Evolutionary conservation across 2,797 vertebrate species (phyloP).

Genomic region (Anolis apletophallus): DNA sequence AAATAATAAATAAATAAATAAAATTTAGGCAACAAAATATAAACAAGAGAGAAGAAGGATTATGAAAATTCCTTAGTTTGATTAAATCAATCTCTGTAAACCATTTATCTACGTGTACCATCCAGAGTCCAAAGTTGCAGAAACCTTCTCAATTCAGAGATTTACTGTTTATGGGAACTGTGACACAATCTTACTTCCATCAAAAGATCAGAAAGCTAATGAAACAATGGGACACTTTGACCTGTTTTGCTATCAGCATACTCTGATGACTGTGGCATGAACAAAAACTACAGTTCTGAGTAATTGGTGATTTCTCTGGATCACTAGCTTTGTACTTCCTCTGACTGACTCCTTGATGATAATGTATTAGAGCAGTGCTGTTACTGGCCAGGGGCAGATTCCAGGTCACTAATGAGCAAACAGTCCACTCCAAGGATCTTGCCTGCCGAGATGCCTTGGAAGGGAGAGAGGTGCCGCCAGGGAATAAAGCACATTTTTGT

Average conservation of each 20-base stretch:
- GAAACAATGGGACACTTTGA: neutral
- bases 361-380: too few relatives aligned
- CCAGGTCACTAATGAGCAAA: too few relatives aligned
- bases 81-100: neutral
- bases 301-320: neutral
- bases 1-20: too few relatives aligned
- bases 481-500: too few relatives aligned
- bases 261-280: neutral
- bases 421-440: too few relatives aligned
- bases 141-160: neutral
- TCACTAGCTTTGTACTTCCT: too few relatives aligned
- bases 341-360: neutral
- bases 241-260: too few relatives aligned
- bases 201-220: neutral
- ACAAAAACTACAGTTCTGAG: neutral
- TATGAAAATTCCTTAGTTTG: neutral
- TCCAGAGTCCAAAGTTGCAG: neutral
- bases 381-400: too few relatives aligned
- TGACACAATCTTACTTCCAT: neutral
- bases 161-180: neutral
- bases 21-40: slow-evolving; percentile 9
- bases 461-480: too few relatives aligned
- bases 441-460: too few relatives aligned
- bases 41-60: neutral
- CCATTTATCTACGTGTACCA: neutral